Percentiles rank a stretch among this genome's conserved stretches.
phyloP scores from a whole-genome alignment of 2,797 vertebrate species.

The Allobates femoralis region DNA sequence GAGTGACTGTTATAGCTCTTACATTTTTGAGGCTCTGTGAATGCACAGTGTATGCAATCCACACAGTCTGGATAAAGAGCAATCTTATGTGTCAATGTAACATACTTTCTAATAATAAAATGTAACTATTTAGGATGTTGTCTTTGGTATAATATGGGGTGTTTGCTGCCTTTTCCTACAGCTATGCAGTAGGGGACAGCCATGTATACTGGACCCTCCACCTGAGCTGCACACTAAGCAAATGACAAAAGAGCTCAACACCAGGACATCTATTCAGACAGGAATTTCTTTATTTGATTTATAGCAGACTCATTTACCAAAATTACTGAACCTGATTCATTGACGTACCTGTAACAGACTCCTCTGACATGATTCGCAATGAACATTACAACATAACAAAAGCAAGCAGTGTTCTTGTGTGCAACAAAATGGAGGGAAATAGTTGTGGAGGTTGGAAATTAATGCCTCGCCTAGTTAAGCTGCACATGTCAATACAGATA shows the following conservation, averaged over 20 bases:
- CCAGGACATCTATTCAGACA: background rate
- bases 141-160: background rate
- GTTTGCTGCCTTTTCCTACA: background rate
- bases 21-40: background rate
- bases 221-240: background rate
- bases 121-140: background rate
- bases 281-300: conserved; percentile 3
- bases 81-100: conserved; percentile 22
- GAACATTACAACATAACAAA: conserved; percentile 7
- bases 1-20: background rate
- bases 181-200: background rate
- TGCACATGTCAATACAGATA: background rate
- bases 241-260: background rate
- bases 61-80: background rate
- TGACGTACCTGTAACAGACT: background rate
- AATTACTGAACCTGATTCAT: background rate
- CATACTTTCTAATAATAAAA: conserved; percentile 54
- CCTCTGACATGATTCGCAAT: background rate
- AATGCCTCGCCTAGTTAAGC: background rate
- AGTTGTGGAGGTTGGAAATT: background rate
- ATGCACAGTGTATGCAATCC: background rate
- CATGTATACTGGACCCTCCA: background rate
- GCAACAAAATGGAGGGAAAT: background rate
- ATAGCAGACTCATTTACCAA: background rate
- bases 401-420: background rate